Evolutionary conservation across 92 coral and sea anemone genomes (phyloP), one percentile per base, ranked within the genome.

Genomic region (Porites evermanni): DNA sequence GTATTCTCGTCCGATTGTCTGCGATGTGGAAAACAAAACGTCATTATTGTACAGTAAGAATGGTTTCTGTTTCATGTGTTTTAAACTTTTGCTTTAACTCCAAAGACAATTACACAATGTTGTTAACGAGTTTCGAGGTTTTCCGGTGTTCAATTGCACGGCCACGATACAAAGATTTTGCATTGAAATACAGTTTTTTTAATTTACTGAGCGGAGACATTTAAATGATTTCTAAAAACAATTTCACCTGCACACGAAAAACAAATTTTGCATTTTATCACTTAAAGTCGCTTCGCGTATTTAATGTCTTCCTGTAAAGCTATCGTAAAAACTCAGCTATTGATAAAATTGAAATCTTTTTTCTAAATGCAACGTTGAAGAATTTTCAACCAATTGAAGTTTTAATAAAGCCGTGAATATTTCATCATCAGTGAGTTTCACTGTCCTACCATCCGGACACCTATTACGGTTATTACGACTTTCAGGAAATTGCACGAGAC

Each of bases 141-240:
- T n/a, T 59, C 12, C 44, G 21, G 83, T 20, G 59, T 64, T 47
- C 44, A 79, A 79, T 64, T 58, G 17, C 53, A 29, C 61, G 72
- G 1, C 14, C 44, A 79, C n/a, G 72, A 47, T 19, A 64, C 72
- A 17, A 9, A 7, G n/a, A 7, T 53, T 72, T 54, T 75, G 20
- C 79, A 29, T 23, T 56, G 51, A 75, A 75, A 75, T 75, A 47
- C 14, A 63, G 21, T 58, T 38, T 58, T 59, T 24, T 58, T 56
- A 29, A 77, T 77, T 77, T 20, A n/a, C 67, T 77, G 23, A 8
- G 68, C 80, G 80, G 80, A 74, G 63, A 77, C 80, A 77, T 60
- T 77, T 60, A 77, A 59, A 77, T 77, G 20, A 26, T 20, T 64
- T 79, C 72, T 79, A 47, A 38, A 64, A 79, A 79, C 64, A 65